Evolutionary conservation across 2,888 invertebrate species (phyloP).

Genomic region (Nomada ferruginata): DNA sequence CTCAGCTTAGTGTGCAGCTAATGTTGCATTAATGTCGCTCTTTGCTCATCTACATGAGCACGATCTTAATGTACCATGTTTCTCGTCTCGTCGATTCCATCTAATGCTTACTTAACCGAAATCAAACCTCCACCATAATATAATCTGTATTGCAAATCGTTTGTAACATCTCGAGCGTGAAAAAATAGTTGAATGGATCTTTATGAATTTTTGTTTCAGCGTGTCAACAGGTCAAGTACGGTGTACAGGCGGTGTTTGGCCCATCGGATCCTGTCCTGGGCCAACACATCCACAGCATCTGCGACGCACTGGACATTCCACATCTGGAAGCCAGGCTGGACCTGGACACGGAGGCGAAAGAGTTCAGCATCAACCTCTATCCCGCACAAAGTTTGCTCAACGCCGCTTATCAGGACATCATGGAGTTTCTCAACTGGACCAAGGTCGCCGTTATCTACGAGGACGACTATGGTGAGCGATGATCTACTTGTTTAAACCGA

Average conservation of each 20-base stretch:
- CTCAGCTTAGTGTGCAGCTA: constrained; percentile 47
- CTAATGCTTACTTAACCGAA: too few relatives aligned
- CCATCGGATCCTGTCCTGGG: constrained; percentile 91
- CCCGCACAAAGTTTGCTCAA: constrained; percentile 91
- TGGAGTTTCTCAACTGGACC: constrained; percentile 92
- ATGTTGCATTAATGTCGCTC: constrained; percentile 47
- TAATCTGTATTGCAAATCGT: background rate
- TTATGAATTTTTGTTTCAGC: constrained; percentile 85
- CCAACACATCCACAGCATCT: constrained; percentile 91
- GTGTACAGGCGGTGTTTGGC: constrained; percentile 91
- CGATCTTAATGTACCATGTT: constrained; percentile 37
- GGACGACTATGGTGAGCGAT: constrained; percentile 88
- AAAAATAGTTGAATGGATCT: background rate
- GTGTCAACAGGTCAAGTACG: constrained; percentile 89
- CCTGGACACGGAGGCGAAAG: constrained; percentile 86
- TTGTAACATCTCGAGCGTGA: too few relatives aligned
- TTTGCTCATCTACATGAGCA: constrained; percentile 32
- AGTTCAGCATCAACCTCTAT: constrained; percentile 91
- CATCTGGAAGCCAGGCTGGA: constrained; percentile 90
- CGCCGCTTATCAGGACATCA: constrained; percentile 90
- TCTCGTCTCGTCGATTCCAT: background rate
- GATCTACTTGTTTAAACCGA: background rate
- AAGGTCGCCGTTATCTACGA: constrained; percentile 92
- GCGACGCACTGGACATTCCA: constrained; percentile 92
- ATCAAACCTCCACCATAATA: background rate